These are phyloP conservation scores for Macroglossus sobrinus DNA, from an alignment of 2,113 vertebrate species.

Conservation along the genomic window DNA sequence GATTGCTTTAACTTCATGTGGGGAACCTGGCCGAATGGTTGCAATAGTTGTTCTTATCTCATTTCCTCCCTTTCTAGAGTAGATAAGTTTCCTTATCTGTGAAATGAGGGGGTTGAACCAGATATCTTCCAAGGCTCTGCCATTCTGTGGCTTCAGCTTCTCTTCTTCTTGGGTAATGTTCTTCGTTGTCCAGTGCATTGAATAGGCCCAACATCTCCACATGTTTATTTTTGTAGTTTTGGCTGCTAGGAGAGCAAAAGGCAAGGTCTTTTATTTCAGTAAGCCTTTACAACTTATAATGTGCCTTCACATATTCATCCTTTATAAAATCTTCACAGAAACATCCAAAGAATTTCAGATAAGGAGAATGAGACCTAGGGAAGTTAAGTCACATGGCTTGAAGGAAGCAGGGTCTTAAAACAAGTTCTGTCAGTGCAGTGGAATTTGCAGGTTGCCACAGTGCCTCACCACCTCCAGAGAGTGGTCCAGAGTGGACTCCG, in stretches of 20 bases:
- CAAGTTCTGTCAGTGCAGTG: background rate
- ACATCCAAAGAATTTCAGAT: background rate
- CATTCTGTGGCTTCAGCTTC: background rate
- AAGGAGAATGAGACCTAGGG: background rate
- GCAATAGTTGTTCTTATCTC: background rate
- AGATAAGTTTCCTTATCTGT: conserved; percentile 12
- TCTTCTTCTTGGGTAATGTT: background rate
- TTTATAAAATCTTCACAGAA: background rate
- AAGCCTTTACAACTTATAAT: background rate
- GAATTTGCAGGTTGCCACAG: background rate
- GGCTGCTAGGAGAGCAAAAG: background rate
- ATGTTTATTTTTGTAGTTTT: background rate
- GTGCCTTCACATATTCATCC: background rate
- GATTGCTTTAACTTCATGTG: background rate
- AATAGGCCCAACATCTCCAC: background rate
- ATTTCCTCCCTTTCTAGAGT: background rate
- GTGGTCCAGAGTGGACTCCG: background rate
- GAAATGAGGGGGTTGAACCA: background rate
- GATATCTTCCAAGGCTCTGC: background rate
- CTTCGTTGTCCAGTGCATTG: background rate
- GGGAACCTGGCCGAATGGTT: background rate
- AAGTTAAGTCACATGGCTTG: background rate
- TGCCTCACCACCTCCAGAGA: background rate
- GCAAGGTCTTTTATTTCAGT: background rate
- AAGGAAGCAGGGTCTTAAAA: background rate